A percentile compares a stretch with the other conserved stretches of the same genome.
These are phyloP conservation scores for Eleutherodactylus coqui DNA, from an alignment of 2,797 vertebrate species.

Conservation along the genomic window DNA sequence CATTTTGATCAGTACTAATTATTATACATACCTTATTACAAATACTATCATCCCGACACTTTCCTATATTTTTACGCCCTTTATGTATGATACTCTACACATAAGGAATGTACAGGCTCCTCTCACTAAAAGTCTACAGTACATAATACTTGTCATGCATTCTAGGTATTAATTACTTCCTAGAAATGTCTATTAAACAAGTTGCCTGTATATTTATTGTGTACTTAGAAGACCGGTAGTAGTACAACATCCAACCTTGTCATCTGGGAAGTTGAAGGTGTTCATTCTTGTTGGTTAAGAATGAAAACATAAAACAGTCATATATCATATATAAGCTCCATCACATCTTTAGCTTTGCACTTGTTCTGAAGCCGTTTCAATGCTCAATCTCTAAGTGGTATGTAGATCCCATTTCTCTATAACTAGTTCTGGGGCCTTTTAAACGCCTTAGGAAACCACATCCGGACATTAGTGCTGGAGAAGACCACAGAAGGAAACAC, in stretches of 20 bases:
- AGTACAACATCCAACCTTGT: neutral
- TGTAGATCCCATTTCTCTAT: conserved; percentile 44
- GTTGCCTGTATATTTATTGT: neutral
- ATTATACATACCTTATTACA: too few species aligned
- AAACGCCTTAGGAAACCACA: conserved; percentile 53
- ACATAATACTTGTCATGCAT: conserved; percentile 9
- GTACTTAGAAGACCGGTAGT: neutral
- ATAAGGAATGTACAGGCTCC: neutral
- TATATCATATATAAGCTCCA: conserved; percentile 6
- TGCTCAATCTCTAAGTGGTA: conserved; percentile 22
- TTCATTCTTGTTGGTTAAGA: neutral
- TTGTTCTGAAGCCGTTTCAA: conserved; percentile 36
- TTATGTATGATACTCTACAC: too few species aligned
- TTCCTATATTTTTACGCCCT: too few species aligned
- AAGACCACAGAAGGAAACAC: conserved; percentile 54
- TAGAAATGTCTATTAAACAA: conserved; percentile 27
- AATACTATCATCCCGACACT: too few species aligned
- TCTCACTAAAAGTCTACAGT: neutral
- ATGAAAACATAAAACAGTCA: conserved; percentile 27
- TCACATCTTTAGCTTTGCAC: neutral
- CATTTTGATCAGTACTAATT: too few species aligned
- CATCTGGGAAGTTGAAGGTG: neutral
- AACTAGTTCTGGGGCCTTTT: conserved; percentile 57
- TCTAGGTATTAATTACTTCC: neutral
- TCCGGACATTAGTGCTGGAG: conserved; percentile 56